A percentile compares a stretch with the other conserved stretches of the same genome.
These are phyloP conservation scores for Noctua fimbriata DNA, from an alignment of 2,888 invertebrate genomes.

Conservation along the genomic window DNA sequence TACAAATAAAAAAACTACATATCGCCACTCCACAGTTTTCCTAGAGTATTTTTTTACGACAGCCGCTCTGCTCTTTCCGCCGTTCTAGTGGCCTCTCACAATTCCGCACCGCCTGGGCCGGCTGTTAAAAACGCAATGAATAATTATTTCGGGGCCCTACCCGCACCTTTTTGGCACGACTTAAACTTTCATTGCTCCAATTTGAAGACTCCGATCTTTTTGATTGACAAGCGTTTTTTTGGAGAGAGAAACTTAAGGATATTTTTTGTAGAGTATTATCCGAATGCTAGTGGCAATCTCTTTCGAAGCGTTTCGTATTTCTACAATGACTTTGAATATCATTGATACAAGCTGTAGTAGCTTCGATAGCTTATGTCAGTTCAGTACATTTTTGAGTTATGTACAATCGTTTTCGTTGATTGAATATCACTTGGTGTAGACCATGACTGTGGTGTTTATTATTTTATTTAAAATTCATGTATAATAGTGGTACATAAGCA, in stretches of 20 bases:
- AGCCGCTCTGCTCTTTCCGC: slow-evolving; percentile 81
- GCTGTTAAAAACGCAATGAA: slow-evolving; percentile 90
- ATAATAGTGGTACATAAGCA: too few species aligned
- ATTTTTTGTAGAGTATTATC: background rate
- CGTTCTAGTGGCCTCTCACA: slow-evolving; percentile 84
- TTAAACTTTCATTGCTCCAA: slow-evolving; percentile 57
- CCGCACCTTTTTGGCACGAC: slow-evolving; percentile 58
- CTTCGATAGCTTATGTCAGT: too few species aligned
- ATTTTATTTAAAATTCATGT: too few species aligned
- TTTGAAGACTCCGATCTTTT: slow-evolving; percentile 45
- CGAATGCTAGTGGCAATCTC: too few species aligned
- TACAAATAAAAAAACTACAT: background rate
- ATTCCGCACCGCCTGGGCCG: slow-evolving; percentile 84
- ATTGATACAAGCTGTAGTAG: too few species aligned
- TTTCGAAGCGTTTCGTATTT: too few species aligned
- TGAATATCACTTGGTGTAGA: too few species aligned
- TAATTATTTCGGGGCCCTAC: slow-evolving; percentile 83
- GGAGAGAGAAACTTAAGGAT: background rate
- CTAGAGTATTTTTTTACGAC: slow-evolving; percentile 86
- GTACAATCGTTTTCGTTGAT: too few species aligned
- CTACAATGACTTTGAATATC: too few species aligned
- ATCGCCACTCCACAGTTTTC: slow-evolving; percentile 73
- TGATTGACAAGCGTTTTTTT: slow-evolving; percentile 51
- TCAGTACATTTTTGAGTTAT: too few species aligned
- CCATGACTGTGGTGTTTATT: too few species aligned